Percentiles rank a stretch among this genome's conserved stretches.
Evolutionary conservation across 2,888 invertebrate genomes (phyloP).

Genomic region (Lasioglossum leucozonium): DNA sequence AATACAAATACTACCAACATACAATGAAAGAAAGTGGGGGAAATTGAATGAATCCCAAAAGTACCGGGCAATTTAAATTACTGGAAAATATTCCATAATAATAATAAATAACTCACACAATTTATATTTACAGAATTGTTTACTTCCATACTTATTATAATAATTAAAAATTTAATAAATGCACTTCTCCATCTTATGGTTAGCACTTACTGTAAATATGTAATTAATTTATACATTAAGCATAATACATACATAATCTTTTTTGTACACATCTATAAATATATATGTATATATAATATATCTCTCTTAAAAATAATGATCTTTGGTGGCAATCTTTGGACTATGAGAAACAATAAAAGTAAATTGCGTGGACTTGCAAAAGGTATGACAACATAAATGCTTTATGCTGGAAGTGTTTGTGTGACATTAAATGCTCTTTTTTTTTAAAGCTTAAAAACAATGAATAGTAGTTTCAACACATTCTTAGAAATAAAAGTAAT

Average conservation of each 20-base stretch:
- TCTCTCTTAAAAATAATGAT: slow-evolving; percentile 29
- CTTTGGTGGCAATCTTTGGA: slow-evolving; percentile 32
- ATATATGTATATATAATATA: slow-evolving; percentile 13
- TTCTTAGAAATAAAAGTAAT: background rate
- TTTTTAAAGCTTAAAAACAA: slow-evolving; percentile 1
- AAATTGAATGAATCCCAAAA: background rate
- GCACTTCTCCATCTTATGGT: slow-evolving; percentile 20
- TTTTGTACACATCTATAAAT: slow-evolving; percentile 10
- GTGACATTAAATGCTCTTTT: background rate
- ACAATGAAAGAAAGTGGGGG: background rate
- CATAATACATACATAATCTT: background rate
- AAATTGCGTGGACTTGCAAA: background rate
- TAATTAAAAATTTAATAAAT: slow-evolving; percentile 38
- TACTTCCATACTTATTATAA: slow-evolving; percentile 17
- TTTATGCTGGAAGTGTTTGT: background rate
- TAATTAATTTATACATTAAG: slow-evolving; percentile 23
- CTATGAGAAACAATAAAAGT: slow-evolving; percentile 25
- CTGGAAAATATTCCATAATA: background rate
- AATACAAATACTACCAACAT: background rate
- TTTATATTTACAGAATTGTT: slow-evolving; percentile 21
- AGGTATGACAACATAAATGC: slow-evolving; percentile 3
- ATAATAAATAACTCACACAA: slow-evolving; percentile 6
- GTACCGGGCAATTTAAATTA: background rate
- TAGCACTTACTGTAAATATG: slow-evolving; percentile 20
- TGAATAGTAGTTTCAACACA: background rate